Base-by-base conservation (phyloP, 35 echinoderm and acorn worm species). In the Acanthaster planci region DNA sequence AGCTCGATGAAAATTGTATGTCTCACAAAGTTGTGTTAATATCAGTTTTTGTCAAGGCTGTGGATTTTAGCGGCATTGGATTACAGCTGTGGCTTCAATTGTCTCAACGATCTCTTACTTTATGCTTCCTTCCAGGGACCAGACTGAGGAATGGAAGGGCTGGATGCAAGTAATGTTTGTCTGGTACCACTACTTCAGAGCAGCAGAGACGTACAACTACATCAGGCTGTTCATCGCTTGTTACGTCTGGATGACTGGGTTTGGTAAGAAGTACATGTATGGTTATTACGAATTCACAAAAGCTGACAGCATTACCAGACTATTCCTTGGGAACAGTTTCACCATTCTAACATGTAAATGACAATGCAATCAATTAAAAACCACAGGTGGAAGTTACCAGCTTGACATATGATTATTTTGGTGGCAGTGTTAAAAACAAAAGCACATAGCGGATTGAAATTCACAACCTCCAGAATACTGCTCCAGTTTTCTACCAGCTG, bases 91-190 rank as follows among this genome's bases (percentile, higher is more conserved):
- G n/a, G n/a, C n/a, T n/a, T n/a, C n/a, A n/a, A n/a, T n/a, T n/a
- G n/a, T n/a, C n/a, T n/a, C n/a, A n/a, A n/a, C n/a, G n/a, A 47
- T 47, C 42, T 47, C 42, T 12, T 47, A 6, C 42, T 47, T 79
- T 79, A n/a, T n/a, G 40, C 18, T 84, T 32, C 10, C 34, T 76
- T 55, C 1, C 77, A 93, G 92, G 80, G 92, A 93, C 67, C 92
- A 93, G 60, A 93, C 92, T 55, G 92, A 93, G 76, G 92, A 93
- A 77, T 93, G 92, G 92, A 88, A 88, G 53, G 92, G 92, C 56
- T 93, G 92, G 92, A 93, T 93, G 92, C 92, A 93, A 55, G 86
- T 93, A 39, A 84, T 84, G 75, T 93, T 93, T 81, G 86, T 93
- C 21, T 93, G 92, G 92, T 93, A 93, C 64, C 92, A 93, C 60